phyloP scores from a whole-genome alignment of 2,797 vertebrate species.

The Schizothorax lantsangensis region DNA sequence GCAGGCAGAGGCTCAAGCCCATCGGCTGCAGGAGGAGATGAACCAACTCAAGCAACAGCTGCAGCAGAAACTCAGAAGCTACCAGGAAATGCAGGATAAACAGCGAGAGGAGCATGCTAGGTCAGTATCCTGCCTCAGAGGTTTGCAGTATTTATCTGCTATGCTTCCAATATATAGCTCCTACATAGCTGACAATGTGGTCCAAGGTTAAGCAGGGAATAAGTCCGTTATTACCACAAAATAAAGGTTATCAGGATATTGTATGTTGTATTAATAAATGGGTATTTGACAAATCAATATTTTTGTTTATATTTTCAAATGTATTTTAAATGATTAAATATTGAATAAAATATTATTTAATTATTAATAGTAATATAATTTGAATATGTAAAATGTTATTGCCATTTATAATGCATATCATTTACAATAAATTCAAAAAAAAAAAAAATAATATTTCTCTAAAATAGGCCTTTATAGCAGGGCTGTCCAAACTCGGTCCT shows the following conservation, averaged over 20 bases:
- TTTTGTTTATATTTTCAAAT: too few species aligned
- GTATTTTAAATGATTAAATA: neutral
- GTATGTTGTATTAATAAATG: neutral
- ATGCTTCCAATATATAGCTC: neutral
- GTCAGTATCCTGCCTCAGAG: constrained; percentile 67
- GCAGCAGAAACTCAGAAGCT: constrained; percentile 66
- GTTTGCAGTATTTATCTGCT: neutral
- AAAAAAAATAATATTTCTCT: too few species aligned
- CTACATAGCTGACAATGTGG: neutral
- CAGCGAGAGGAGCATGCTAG: constrained; percentile 80
- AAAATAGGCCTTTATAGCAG: too few species aligned
- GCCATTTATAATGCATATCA: too few species aligned
- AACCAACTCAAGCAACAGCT: constrained; percentile 68
- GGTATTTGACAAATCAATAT: neutral
- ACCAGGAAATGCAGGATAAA: constrained; percentile 69
- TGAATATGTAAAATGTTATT: too few species aligned
- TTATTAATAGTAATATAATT: too few species aligned
- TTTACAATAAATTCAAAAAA: neutral
- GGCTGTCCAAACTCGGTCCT: too few species aligned
- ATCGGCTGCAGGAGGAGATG: constrained; percentile 76
- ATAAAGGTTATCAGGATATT: neutral
- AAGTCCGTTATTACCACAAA: neutral
- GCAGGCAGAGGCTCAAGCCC: constrained; percentile 66
- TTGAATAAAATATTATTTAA: neutral
- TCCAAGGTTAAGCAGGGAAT: neutral